A percentile compares a stretch with the other conserved stretches of the same genome.
These are phyloP conservation scores for Acleris holmiana DNA, from an alignment of 2,888 invertebrate species.

Conservation along the genomic window DNA sequence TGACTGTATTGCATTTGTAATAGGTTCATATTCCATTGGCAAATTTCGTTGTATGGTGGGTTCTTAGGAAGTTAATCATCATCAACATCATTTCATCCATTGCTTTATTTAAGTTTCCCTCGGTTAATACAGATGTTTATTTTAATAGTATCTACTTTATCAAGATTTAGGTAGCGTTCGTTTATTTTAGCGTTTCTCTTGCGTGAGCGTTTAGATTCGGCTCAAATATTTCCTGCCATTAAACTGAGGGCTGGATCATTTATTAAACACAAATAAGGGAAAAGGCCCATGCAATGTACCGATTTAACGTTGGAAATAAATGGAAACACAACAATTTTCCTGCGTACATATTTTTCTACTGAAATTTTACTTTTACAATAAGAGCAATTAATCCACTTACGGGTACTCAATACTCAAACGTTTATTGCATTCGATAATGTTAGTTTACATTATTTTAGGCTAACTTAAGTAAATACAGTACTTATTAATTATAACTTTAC, in stretches of 20 bases:
- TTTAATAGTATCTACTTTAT: conserved; percentile 9
- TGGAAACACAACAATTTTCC: not conserved
- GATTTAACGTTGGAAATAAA: not conserved
- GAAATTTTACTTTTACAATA: not conserved
- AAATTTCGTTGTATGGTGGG: too few species aligned
- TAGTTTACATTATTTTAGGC: too few species aligned
- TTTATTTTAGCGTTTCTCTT: conserved; percentile 11
- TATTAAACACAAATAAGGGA: conserved; percentile 10
- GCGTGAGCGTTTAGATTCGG: conserved; percentile 19
- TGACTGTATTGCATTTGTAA: too few species aligned
- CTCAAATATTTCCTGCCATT: conserved; percentile 20
- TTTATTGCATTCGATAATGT: too few species aligned
- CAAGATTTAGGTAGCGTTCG: conserved; percentile 12
- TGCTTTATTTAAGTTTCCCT: too few species aligned
- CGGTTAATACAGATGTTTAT: not conserved
- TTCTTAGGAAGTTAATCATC: too few species aligned
- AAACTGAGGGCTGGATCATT: conserved; percentile 17
- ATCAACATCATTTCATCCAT: too few species aligned
- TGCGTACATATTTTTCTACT: not conserved
- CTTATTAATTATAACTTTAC: too few species aligned
- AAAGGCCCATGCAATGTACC: not conserved
- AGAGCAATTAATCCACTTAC: too few species aligned
- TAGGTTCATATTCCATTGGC: too few species aligned
- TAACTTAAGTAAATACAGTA: too few species aligned
- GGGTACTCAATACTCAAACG: too few species aligned